These are phyloP conservation scores for Automeris io DNA, from an alignment of 2,888 invertebrate species.

Conservation along the genomic window DNA sequence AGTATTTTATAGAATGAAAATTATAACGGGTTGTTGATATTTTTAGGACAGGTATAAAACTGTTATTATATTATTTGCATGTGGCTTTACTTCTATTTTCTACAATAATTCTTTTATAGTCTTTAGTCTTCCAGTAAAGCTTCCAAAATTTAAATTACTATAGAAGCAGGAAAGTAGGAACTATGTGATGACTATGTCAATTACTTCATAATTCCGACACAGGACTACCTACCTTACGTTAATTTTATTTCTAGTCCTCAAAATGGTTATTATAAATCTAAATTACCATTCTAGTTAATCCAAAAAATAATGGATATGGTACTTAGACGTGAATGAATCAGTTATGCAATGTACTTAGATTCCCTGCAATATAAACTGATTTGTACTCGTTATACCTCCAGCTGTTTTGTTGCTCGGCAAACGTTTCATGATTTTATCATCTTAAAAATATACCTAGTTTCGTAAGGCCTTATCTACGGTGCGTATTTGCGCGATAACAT, in stretches of 20 bases:
- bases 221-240: slow-evolving; percentile 35
- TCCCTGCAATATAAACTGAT: slow-evolving; percentile 43
- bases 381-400: slow-evolving; percentile 60
- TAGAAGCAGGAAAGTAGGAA: slow-evolving; percentile 64
- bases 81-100: slow-evolving; percentile 46
- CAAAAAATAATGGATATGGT: slow-evolving; percentile 65
- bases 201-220: slow-evolving; percentile 68
- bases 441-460: too few species aligned
- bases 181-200: slow-evolving; percentile 77
- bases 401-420: too few species aligned
- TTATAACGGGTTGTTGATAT: slow-evolving; percentile 13
- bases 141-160: slow-evolving; percentile 56
- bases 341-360: slow-evolving; percentile 60
- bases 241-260: slow-evolving; percentile 36
- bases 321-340: slow-evolving; percentile 66
- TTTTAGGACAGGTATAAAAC: slow-evolving; percentile 24
- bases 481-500: too few species aligned
- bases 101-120: slow-evolving; percentile 43
- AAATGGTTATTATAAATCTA: slow-evolving; percentile 45
- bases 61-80: slow-evolving; percentile 44
- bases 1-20: slow-evolving; percentile 46
- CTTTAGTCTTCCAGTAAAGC: slow-evolving; percentile 71
- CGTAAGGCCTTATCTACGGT: too few species aligned
- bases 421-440: too few species aligned
- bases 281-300: slow-evolving; percentile 57